Base-by-base conservation (phyloP, 2,113 vertebrate genomes). In the Jacana jacana region DNA sequence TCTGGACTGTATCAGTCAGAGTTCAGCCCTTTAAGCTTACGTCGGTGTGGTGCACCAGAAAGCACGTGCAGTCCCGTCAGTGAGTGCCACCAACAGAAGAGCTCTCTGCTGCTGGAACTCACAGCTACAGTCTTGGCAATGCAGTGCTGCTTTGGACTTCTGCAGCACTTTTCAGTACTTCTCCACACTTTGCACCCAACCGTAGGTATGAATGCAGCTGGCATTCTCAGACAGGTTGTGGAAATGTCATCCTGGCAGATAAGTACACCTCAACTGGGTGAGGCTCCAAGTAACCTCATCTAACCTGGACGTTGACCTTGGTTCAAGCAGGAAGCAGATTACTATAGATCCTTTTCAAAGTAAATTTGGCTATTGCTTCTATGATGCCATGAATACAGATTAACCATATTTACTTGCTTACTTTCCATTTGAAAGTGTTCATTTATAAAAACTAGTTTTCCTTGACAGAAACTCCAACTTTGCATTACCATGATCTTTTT, bases 31-130 rank as follows among this genome's bases (percentile, higher is more conserved):
- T 77, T 27, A 83, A 49, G 20, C 7, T 48, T 1, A 19, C 4
- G 3, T 17, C 14, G 25, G 13, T 6, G n/a, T 1, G 28, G 66
- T 58, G 60, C 79, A 57, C 11, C 42, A 57, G 31, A 66, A 40
- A 68, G 42, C 15, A 40, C 0, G 0, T 2, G 66, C 42, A 58
- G 31, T n/a, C 46, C 57, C 0, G 0, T 5, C 18, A n/a, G 9
- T 0, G 1, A 46, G 57, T 13, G 75, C 33, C 1, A 12, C 49
- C 15, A 2, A 11, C 64, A 28, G 30, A 42, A 39, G 25, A 63
- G 68, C 14, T 44, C 68, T 55, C 33, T 48, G 64, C 44, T 54
- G 65, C 70, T 28, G 35, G 39, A 1, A 17, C 28, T 33, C 48
- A 78, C 46, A 89, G 40, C 15, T 23, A 64, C 42, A 37, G 9